Evolutionary conservation across 2,797 vertebrate genomes (phyloP).

Genomic region (Schizopygopsis pylzovi): DNA sequence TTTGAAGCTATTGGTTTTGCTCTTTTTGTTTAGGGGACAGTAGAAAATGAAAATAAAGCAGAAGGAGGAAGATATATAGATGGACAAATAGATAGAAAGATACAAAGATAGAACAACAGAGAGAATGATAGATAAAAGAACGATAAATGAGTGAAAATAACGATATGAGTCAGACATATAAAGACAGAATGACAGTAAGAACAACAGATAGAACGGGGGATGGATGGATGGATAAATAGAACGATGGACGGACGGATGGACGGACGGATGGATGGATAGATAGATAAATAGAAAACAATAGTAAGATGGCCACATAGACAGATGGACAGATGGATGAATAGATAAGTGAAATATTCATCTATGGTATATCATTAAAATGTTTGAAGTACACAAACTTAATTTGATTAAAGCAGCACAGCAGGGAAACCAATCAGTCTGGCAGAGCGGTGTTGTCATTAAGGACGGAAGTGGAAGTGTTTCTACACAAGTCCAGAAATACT

Average conservation of each 20-base stretch:
- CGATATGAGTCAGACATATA: background rate
- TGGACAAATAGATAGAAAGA: background rate
- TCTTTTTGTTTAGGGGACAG: constrained; percentile 12
- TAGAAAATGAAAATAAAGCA: background rate
- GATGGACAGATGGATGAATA: background rate
- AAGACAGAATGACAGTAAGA: background rate
- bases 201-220: background rate
- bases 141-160: background rate
- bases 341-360: background rate
- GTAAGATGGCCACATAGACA: background rate
- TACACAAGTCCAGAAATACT: constrained; percentile 41
- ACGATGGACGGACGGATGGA: background rate
- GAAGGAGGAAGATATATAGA: background rate
- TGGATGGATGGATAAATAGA: background rate
- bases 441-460: constrained; percentile 35
- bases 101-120: background rate
- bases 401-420: constrained; percentile 45
- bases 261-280: background rate
- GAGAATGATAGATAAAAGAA: background rate
- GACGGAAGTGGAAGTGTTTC: constrained; percentile 41
- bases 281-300: background rate
- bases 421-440: constrained; percentile 40
- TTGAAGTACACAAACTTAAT: constrained; percentile 44
- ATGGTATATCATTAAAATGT: background rate
- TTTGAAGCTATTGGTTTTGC: constrained; percentile 32